These are phyloP conservation scores for Sympetrum striolatum DNA, from an alignment of 2,888 invertebrate species.

Conservation along the genomic window DNA sequence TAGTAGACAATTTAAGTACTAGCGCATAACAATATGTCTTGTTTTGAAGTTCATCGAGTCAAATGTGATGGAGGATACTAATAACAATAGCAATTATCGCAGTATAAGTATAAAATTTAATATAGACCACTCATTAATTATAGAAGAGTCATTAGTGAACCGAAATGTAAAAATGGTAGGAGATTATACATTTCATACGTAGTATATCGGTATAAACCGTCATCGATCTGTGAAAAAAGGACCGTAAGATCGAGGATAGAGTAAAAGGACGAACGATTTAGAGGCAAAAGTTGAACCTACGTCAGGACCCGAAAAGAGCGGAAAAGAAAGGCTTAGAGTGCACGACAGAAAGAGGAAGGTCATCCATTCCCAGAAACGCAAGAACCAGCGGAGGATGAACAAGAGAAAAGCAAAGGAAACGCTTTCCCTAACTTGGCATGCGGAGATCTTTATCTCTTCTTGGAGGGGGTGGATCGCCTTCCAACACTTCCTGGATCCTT, in stretches of 20 bases:
- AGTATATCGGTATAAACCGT: too few species aligned
- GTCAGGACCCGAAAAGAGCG: neutral
- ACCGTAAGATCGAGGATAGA: neutral
- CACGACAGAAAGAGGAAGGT: neutral
- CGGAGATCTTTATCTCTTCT: neutral
- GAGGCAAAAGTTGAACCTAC: neutral
- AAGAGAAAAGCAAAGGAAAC: neutral
- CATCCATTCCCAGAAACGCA: neutral
- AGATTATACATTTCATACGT: too few species aligned
- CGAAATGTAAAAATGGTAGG: too few species aligned
- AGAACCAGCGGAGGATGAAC: neutral
- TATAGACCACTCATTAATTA: too few species aligned
- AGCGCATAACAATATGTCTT: too few species aligned
- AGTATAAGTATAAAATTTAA: too few species aligned
- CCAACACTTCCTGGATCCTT: neutral
- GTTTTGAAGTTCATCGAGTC: too few species aligned
- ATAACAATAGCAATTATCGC: too few species aligned
- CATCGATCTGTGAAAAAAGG: too few species aligned
- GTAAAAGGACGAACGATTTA: neutral
- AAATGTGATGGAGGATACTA: too few species aligned
- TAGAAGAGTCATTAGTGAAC: too few species aligned
- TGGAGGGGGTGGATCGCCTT: neutral
- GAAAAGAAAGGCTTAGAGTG: neutral
- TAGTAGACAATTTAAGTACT: too few species aligned
- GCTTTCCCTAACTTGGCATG: neutral